phyloP scores from a whole-genome alignment of 2,113 vertebrate genomes.

The Thymallus thymallus region DNA sequence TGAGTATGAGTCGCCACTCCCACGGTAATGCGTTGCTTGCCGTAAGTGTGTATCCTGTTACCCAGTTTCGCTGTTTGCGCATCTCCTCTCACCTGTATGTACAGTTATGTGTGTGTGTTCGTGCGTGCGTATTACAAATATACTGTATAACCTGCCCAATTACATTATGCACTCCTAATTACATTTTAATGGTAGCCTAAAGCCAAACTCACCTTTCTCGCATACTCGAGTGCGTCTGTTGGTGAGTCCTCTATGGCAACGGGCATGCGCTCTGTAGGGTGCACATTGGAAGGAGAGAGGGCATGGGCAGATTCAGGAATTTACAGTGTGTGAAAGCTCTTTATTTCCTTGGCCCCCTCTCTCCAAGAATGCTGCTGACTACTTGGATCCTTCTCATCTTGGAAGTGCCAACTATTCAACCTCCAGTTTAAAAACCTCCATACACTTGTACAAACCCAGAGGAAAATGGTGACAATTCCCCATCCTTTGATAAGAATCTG shows the following conservation, averaged over 20 bases:
- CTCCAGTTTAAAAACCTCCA: slow-evolving; percentile 13
- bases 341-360: slow-evolving; percentile 38
- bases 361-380: slow-evolving; percentile 32
- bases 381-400: slow-evolving; percentile 1
- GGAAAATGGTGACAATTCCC: neutral
- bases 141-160: neutral
- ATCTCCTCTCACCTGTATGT: neutral
- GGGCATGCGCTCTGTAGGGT: neutral
- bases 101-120: neutral
- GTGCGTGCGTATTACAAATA: neutral
- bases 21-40: neutral
- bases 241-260: neutral
- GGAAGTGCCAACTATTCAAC: slow-evolving; percentile 5
- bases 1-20: slow-evolving; percentile 6
- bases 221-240: neutral
- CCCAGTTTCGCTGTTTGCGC: neutral
- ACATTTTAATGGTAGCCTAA: neutral
- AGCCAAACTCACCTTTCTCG: neutral
- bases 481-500: neutral
- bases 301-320: slow-evolving; percentile 46
- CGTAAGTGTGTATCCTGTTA: slow-evolving; percentile 6
- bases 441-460: slow-evolving; percentile 13
- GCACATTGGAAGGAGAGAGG: slow-evolving; percentile 4
- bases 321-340: slow-evolving; percentile 30
- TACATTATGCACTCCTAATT: no score